phyloP scores from a whole-genome alignment of 2,113 vertebrate species.

The Heteronetta atricapilla region DNA sequence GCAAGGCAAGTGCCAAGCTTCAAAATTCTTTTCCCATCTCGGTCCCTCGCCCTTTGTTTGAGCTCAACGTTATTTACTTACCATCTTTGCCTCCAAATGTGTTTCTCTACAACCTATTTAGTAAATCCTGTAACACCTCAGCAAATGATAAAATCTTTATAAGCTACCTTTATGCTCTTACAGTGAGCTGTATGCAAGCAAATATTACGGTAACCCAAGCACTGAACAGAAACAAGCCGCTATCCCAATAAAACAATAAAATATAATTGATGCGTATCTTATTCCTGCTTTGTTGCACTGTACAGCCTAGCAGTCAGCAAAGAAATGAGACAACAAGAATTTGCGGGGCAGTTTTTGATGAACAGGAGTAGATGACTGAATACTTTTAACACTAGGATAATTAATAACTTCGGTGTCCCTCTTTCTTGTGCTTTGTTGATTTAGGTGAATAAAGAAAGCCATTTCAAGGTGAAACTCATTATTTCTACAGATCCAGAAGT shows the following conservation, averaged over 20 bases:
- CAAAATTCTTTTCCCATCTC: neutral
- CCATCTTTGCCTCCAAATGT: neutral
- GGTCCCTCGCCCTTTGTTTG: neutral
- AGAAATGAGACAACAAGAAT: neutral
- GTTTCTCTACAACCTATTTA: neutral
- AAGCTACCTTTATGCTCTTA: neutral
- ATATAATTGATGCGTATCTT: neutral
- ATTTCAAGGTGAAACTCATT: neutral
- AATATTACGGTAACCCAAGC: neutral
- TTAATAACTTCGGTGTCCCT: neutral
- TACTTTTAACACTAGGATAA: neutral
- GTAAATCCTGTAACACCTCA: neutral
- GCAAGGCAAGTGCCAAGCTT: rapidly evolving
- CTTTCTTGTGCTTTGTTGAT: neutral
- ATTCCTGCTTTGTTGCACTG: neutral
- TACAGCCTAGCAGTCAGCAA: neutral
- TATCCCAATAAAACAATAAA: neutral
- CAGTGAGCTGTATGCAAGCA: neutral
- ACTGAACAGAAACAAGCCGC: neutral
- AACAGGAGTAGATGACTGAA: neutral
- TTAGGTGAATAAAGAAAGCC: neutral
- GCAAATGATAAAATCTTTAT: neutral
- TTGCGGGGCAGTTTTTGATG: neutral
- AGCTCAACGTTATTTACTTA: neutral
- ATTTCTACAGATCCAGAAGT: neutral